These are phyloP conservation scores for Gastrophysa polygoni DNA, from an alignment of 2,888 invertebrate species.

Conservation along the genomic window DNA sequence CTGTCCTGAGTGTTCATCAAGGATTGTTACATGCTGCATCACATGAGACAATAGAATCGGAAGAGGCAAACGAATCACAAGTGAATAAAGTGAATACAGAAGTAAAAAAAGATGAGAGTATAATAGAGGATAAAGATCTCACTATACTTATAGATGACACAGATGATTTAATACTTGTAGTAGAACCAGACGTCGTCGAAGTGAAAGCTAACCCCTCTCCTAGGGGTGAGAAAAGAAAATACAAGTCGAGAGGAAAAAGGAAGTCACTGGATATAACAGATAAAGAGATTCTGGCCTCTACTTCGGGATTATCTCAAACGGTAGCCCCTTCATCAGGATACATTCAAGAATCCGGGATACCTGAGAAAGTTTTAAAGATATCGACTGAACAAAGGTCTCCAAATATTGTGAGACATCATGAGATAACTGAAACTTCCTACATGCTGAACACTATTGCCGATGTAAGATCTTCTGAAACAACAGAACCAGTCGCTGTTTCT, in stretches of 20 bases:
- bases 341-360: neutral
- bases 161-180: constrained; percentile 4
- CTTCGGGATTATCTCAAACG: neutral
- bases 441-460: neutral
- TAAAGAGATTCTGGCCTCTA: neutral
- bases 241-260: neutral
- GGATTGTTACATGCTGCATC: constrained; percentile 16
- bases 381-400: neutral
- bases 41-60: constrained; percentile 1
- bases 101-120: constrained; percentile 16
- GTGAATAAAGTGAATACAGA: constrained; percentile 1
- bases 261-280: neutral
- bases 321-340: neutral
- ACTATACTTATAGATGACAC: neutral
- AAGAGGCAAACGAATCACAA: neutral
- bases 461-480: neutral
- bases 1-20: constrained; percentile 44
- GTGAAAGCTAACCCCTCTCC: neutral
- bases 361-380: neutral
- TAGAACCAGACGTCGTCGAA: neutral
- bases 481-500: neutral
- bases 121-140: constrained; percentile 17
- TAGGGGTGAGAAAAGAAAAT: neutral
- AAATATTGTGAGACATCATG: neutral
- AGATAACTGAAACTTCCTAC: no score